phyloP scores from a whole-genome alignment of 2,113 vertebrate species.

The Porphyrio hochstetteri region DNA sequence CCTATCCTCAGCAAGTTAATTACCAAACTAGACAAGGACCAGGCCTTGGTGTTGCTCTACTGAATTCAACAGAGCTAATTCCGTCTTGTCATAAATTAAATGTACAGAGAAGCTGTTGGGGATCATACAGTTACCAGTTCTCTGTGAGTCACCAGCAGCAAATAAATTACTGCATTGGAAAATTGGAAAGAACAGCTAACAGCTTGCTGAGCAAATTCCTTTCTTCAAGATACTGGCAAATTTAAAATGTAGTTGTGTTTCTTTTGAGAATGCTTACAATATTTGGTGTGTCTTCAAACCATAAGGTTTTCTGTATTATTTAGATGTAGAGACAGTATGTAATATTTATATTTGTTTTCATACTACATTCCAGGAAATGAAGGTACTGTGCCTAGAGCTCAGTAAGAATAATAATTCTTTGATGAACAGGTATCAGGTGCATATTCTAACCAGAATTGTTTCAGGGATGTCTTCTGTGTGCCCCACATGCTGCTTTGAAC shows the following conservation, averaged over 20 bases:
- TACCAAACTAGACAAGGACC: not conserved
- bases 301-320: not conserved
- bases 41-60: not conserved
- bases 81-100: not conserved
- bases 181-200: not conserved
- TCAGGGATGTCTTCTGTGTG: not conserved
- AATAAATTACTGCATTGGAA: not conserved
- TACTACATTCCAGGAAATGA: not conserved
- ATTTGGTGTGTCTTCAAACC: not conserved
- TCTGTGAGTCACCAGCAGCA: not conserved
- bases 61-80: not conserved
- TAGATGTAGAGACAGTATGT: not conserved
- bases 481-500: not conserved
- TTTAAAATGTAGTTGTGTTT: not conserved
- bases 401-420: not conserved
- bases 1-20: not conserved
- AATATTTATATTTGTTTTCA: not conserved
- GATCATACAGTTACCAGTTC: not conserved
- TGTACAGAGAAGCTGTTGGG: not conserved
- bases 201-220: not conserved
- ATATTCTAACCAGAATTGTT: not conserved
- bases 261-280: not conserved
- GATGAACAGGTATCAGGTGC: not conserved
- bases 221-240: not conserved
- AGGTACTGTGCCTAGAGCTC: not conserved